Base-by-base conservation (phyloP, 1,140 invertebrate genomes). In the Daktulosphaira vitifoliae region DNA sequence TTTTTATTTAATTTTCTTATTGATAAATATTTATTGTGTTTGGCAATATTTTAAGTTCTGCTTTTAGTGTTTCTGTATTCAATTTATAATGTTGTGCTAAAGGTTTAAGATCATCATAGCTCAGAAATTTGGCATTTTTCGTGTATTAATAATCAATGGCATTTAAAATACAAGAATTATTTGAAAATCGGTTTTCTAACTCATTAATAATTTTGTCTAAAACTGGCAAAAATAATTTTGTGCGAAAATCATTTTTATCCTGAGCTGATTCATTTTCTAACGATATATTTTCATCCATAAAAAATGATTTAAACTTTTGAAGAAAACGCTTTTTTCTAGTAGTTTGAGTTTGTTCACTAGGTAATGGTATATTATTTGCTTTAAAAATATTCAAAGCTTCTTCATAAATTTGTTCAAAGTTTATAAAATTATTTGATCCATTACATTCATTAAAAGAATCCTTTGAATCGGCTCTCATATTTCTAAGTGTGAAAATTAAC, bases 191-290 rank as follows among this genome's bases (percentile, higher is more conserved):
- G 2, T 50, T 50, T 50, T 50, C 49, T 25, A 50, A 50, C 25
- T 50, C 49, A n/a, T 50, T 50, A 50, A 50, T 50, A 50, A 49
- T 49, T 49, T 49, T 49, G 5, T 49, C 23, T 26, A 49, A 49
- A 49, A 49, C 26, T 49, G 15, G 48, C 33, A 37, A 37, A 26
- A 49, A 49, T n/a, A 11, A 50, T 50, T 50, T 50, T 26, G 25
- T 16, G 9, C 49, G 25, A 50, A 26, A 50, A 50, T 50, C 49
- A 16, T 50, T 26, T 50, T 50, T 50, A 16, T 22, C 25, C 29
- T 50, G 23, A 26, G 25, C 15, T 50, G 6, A 2, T 26, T 50
- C 15, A 26, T 50, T 50, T 50, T 50, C 49, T 16, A 50, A 50
- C 16, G 49, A 50, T 50, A 50, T 26, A 1, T 50, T 26, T 50